Conservation (phyloP, 2,113 vertebrate species). For the Columbina picui region DNA sequence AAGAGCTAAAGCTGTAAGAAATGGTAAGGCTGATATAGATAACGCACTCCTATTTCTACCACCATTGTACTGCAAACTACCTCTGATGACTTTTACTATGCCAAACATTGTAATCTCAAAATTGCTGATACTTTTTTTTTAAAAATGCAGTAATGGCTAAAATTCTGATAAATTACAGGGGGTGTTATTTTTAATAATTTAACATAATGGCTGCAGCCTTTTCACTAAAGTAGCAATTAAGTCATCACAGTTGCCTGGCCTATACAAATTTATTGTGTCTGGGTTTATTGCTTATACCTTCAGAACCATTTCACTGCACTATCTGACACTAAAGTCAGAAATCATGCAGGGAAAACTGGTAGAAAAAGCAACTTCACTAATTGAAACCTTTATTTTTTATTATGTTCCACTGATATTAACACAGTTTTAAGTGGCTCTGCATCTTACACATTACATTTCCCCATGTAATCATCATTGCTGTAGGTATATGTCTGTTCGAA, state of each 20-base stretch:
- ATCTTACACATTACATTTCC: conserved; percentile 24
- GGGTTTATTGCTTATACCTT: conserved; percentile 60
- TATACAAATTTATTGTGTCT: conserved; percentile 66
- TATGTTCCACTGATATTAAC: conserved; percentile 50
- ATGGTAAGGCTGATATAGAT: background rate
- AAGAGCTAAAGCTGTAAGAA: background rate
- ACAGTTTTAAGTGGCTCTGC: conserved; percentile 44
- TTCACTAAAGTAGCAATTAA: conserved; percentile 76
- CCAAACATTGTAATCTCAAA: conserved; percentile 36
- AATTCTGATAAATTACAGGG: conserved; percentile 67
- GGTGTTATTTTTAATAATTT: conserved; percentile 76
- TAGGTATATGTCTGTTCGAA: conserved; percentile 8
- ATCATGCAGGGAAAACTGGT: conserved; percentile 43
- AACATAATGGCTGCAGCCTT: conserved; percentile 67
- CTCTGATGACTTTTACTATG: conserved; percentile 27
- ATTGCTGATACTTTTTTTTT: background rate
- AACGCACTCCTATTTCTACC: background rate
- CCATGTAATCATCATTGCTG: conserved; percentile 30
- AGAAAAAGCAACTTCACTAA: conserved; percentile 61
- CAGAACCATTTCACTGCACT: conserved; percentile 52
- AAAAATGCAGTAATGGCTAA: conserved; percentile 33
- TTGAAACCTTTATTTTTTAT: conserved; percentile 51
- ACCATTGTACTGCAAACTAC: conserved; percentile 15
- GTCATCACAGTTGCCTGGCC: conserved; percentile 58
- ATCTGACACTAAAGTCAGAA: conserved; percentile 67